Base-by-base conservation (phyloP, 2,797 vertebrate species). In the Mastacembelus armatus region DNA sequence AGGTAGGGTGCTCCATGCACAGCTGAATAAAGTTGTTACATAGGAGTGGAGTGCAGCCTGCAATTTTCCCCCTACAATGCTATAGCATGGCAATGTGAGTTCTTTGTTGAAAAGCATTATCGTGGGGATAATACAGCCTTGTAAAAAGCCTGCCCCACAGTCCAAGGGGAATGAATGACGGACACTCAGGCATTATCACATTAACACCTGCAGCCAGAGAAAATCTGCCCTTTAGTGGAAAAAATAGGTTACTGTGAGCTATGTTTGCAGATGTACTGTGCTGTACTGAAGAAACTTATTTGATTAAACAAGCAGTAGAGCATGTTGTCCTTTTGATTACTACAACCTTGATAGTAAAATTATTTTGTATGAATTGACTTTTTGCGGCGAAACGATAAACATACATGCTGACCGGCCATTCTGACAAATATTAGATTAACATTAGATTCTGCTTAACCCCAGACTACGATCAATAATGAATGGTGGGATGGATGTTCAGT, bases 31-130 rank as follows among this genome's bases (percentile, higher is more conserved):
- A 75, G 69, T 76, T 76, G 69, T 82, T 66, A 77, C 72, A 76
- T 78, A 76, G 35, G 68, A 86, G 70, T 66, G 80, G 47, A 78
- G 66, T 62, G 52, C 44, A 77, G 83, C 50, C 74, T 77, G 56
- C 76, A 83, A 81, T 89, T 90, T 83, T 64, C 70, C 58, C 54
- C 59, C 56, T 61, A 52, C 74, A 81, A 62, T 81, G 50, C 65
- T 74, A 85, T 65, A 74, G 73, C 56, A 69, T 67, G 69, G 80
- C 77, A 65, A 65, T 69, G 69, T 57, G 76, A 83, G 65, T 81
- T 77, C 63, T 88, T 90, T 90, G 85, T 89, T 81, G 56, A 55
- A 66, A 71, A 52, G 75, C 78, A 89, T 88, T 89, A 86, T 71
- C 18, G 57, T 38, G 47, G 21, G 54, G 74, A 90, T 90, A 89